These are phyloP conservation scores for Paraescarpia echinospica DNA, from an alignment of 1,140 invertebrate genomes.

Conservation along the genomic window DNA sequence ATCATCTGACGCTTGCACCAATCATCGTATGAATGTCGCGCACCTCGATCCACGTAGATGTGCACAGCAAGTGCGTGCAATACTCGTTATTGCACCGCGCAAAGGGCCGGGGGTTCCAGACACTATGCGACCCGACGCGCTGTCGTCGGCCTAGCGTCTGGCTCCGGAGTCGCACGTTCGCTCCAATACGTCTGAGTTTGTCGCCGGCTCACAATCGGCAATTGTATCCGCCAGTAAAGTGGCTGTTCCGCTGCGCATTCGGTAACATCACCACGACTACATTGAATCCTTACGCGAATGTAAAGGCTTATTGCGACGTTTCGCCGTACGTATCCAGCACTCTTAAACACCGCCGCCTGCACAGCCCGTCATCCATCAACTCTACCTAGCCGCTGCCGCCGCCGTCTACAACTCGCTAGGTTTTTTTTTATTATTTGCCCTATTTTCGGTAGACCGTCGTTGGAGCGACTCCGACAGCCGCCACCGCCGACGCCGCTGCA, in stretches of 20 bases:
- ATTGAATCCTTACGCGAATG: not conserved
- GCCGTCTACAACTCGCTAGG: not conserved
- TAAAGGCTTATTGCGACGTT: not conserved
- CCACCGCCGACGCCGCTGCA: not conserved
- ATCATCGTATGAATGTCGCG: not conserved
- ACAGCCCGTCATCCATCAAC: not conserved
- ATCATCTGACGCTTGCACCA: not conserved
- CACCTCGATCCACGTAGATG: not conserved
- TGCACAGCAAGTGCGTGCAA: not conserved
- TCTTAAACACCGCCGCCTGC: not conserved
- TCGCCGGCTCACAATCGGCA: not conserved
- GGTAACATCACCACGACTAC: not conserved
- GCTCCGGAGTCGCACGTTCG: not conserved
- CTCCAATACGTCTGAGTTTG: not conserved
- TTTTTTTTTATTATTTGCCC: conserved; percentile 4
- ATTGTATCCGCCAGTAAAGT: not conserved
- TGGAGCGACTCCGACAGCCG: not conserved
- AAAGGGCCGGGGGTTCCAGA: not conserved
- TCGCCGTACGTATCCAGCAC: not conserved
- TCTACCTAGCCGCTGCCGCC: not conserved
- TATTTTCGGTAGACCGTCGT: not conserved
- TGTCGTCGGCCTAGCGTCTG: not conserved
- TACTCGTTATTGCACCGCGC: not conserved
- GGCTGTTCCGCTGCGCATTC: not conserved
- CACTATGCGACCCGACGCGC: not conserved